A percentile compares a stretch with the other conserved stretches of the same genome.
Conservation (phyloP, 2,113 vertebrate species). For the Buteo buteo region DNA sequence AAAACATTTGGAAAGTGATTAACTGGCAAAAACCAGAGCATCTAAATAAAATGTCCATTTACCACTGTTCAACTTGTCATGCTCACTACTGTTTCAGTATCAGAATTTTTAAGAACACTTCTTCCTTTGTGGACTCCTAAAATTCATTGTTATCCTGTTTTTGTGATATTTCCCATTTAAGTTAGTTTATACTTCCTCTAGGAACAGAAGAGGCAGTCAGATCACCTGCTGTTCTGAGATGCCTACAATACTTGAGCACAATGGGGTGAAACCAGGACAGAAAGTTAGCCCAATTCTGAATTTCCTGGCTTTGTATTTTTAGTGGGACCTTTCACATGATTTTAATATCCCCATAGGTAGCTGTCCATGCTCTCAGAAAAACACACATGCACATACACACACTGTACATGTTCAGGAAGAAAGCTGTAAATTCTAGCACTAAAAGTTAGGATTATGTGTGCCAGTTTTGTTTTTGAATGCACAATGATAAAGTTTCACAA, state of each 20-base stretch:
- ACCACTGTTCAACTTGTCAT: neutral
- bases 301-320: slow-evolving; percentile 60
- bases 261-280: slow-evolving; percentile 37
- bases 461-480: neutral
- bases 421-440: neutral
- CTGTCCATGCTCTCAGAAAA: neutral
- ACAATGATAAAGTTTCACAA: neutral
- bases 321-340: slow-evolving; percentile 13
- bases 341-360: neutral
- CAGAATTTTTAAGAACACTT: slow-evolving; percentile 26
- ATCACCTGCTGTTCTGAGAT: slow-evolving; percentile 33
- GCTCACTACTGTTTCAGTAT: neutral
- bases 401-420: neutral
- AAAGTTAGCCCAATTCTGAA: neutral
- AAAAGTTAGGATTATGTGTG: neutral
- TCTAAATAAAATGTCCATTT: neutral
- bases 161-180: slow-evolving; percentile 27
- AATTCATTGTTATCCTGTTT: slow-evolving; percentile 44
- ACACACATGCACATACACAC: neutral
- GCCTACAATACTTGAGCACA: neutral
- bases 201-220: slow-evolving; percentile 31
- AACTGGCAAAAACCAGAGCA: neutral
- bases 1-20: neutral
- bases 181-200: slow-evolving; percentile 30
- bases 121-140: slow-evolving; percentile 15